phyloP scores from a whole-genome alignment of 1,140 invertebrate species.

The Cherax destructor region DNA sequence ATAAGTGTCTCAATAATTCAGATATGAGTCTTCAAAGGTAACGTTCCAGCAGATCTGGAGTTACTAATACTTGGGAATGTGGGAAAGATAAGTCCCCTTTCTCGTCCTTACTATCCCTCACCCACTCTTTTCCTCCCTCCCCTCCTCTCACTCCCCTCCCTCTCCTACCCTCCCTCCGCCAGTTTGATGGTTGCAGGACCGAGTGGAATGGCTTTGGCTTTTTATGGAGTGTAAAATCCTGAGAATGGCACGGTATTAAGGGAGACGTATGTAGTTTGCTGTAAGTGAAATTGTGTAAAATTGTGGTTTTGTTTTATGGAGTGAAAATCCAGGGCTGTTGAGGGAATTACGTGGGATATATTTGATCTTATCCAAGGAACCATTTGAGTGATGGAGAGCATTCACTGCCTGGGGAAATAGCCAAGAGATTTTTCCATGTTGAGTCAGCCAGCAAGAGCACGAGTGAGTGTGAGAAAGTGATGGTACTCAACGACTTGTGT shows the following conservation, averaged over 20 bases:
- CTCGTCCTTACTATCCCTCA: too few species aligned
- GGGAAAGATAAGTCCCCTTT: too few species aligned
- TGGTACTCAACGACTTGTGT: too few species aligned
- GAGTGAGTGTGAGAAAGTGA: not conserved
- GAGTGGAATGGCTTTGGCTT: not conserved
- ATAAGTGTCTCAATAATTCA: too few species aligned
- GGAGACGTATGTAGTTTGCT: not conserved
- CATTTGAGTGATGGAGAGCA: too few species aligned
- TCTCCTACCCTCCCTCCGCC: not conserved
- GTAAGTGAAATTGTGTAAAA: not conserved
- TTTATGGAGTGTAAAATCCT: slow-evolving; percentile 6
- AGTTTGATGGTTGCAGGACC: not conserved
- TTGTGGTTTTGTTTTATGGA: not conserved
- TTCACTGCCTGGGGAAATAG: too few species aligned
- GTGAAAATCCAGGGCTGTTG: not conserved
- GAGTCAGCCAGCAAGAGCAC: not conserved
- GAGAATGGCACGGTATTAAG: not conserved
- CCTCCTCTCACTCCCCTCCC: not conserved
- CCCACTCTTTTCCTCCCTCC: not conserved
- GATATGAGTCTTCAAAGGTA: too few species aligned
- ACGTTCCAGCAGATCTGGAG: too few species aligned
- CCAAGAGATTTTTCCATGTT: not conserved
- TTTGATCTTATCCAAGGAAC: not conserved
- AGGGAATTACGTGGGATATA: not conserved
- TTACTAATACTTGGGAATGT: too few species aligned